Base-by-base conservation (phyloP, 2,888 invertebrate species). In the Eupithecia centaureata region DNA sequence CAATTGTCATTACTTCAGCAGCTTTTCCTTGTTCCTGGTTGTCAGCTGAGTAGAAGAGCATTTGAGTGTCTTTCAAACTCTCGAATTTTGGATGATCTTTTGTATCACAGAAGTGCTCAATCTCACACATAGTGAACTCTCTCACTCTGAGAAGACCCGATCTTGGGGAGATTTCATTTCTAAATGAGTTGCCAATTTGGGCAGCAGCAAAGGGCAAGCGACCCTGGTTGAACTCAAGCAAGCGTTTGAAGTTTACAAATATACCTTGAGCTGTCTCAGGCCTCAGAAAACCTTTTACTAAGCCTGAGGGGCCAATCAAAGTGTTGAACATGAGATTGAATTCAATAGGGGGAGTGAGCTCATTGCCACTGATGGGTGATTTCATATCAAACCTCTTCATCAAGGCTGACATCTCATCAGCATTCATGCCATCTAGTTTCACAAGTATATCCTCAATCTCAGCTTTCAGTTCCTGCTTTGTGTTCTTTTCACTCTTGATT, bases 191-290 rank as follows among this genome's bases (percentile, higher is more conserved):
- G 74, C 99, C 99, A 81, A 99, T 99, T 94, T 99, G 99, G 13
- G 99, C 99, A 64, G 98, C 99, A 73, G 99, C 99, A 93, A 99
- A 99, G 30, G 99, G 99, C 38, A 99, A 88, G 73, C 95, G 96
- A 8, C 99, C 99, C 84, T 98, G 98, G 88, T 99, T 99, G 87
- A 99, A 99, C 88, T 99, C 99, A 64, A 99, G 89, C 30, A 99
- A 94, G 15, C 99, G 95, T 88, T 99, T 99, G 87, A 99, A 99
- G 90, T 99, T 99, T 0, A 99, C 99, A 92, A 99, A 99, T 77
- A 99, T 99, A 30, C 99, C 99, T 89, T 99, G 99, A 0, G 99
- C 99, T 15, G 99, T 99, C 94, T 99, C 99, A 27, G 99, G 99
- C 69, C 99, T 95, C 27, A 99, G 94, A 85, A 97, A 99, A 93